Evolutionary conservation across 2,113 vertebrate species (phyloP), one percentile per base, ranked within the genome.

Genomic region (Rhabdomys dilectus): DNA sequence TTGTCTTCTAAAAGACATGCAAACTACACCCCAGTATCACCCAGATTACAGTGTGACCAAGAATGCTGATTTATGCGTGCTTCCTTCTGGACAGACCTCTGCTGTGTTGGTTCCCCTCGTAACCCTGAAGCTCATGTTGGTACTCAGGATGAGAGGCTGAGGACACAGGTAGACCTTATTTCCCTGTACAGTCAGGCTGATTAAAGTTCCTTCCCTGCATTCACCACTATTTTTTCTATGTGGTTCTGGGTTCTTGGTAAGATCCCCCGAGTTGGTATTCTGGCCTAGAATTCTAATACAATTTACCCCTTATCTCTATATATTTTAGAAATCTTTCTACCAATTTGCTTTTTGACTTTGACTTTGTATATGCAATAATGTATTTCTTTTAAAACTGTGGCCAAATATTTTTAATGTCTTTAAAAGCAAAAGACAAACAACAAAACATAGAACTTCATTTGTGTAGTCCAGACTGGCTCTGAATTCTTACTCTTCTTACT

Each of bases 321-420:
- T 48, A 56, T 86, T 77, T 96, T 95, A 13, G 42, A 42, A n/a
- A 82, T 88, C 76, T n/a, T 95, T 68, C 48, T 24, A 42, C 29
- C 5, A 84, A 22, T 75, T 80, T 94, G 58, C 56, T 56, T 95
- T 93, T 93, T 72, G 62, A 15, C 39, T 93, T 93, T 72, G 62
- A 15, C 39, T 85, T 93, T 93, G 84, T 15, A 91, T 66, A 64
- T 58, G 12, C 19, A 81, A 22, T 80, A 70, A 31, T 70, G 42
- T 62, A 88, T 82, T 58, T 58, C 42, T 22, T 89, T 94, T 95
- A 85, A 85, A 80, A 62, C 58, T 87, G 17, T 90, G 78, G 76
- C 66, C 24, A 92, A 56, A 39, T 34, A 13, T 93, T 39, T 91
- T 64, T 42, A 62, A 62, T 58, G 10, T 58, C 19, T 16, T 62